These are phyloP conservation scores for Zalophus californianus DNA, from an alignment of 2,797 vertebrate species.

Conservation along the genomic window DNA sequence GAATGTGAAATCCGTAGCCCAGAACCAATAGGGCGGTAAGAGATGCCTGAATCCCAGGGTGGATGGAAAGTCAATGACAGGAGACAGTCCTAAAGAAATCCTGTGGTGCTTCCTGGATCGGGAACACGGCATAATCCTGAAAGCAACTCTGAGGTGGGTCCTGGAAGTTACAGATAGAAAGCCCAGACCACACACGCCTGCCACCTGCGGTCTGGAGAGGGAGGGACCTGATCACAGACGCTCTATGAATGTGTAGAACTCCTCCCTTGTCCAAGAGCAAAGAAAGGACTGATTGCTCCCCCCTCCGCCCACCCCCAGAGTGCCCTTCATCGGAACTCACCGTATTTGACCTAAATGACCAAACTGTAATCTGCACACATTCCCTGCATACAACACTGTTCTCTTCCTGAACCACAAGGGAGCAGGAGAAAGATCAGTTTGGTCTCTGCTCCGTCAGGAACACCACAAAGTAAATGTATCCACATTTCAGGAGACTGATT, in stretches of 20 bases:
- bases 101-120: accelerated
- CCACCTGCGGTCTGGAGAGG: background rate
- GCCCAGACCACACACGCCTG: no score
- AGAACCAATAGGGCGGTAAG: accelerated
- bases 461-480: accelerated
- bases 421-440: background rate
- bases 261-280: background rate
- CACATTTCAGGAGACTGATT: background rate
- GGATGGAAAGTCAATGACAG: background rate
- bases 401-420: no score
- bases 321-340: background rate
- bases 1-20: background rate
- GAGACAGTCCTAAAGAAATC: background rate
- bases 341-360: no score
- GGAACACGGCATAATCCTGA: background rate
- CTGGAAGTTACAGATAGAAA: no score
- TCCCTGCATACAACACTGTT: no score
- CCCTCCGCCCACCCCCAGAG: no score
- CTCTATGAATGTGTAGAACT: no score
- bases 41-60: background rate
- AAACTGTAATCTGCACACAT: background rate
- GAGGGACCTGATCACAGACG: no score
- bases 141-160: background rate
- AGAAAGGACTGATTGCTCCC: background rate
- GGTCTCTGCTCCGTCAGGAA: background rate